phyloP scores from a whole-genome alignment of 2,113 vertebrate genomes.

The Chaenogobius annularis region DNA sequence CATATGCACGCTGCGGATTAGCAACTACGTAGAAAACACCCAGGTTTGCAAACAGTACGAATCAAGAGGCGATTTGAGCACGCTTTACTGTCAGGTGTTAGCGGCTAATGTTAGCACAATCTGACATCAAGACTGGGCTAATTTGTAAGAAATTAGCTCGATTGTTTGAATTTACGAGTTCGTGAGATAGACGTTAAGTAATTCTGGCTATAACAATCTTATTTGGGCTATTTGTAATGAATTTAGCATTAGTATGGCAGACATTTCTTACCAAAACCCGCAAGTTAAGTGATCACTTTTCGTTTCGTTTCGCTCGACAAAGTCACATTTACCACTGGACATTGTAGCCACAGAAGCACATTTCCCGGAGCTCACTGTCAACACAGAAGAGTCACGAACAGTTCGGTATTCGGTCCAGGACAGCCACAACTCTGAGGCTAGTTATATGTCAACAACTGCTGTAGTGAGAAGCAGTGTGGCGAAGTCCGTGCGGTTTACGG shows the following conservation, averaged over 20 bases:
- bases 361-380: neutral
- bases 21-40: neutral
- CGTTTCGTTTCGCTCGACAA: neutral
- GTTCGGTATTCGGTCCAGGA: neutral
- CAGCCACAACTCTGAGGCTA: neutral
- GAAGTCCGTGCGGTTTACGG: fast-evolving
- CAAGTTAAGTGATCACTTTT: conserved; percentile 19
- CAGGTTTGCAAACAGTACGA: neutral
- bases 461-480: neutral
- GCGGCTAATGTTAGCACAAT: conserved; percentile 14
- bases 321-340: neutral
- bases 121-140: neutral
- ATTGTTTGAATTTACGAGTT: neutral
- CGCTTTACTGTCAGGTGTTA: conserved; percentile 4
- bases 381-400: neutral
- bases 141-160: neutral
- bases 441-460: conserved; percentile 62
- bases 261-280: conserved; percentile 44
- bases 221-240: neutral
- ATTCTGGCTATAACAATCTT: neutral
- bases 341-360: conserved; percentile 9
- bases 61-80: neutral
- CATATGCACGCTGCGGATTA: neutral
- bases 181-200: neutral
- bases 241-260: neutral